Conservation (phyloP, 1,140 invertebrate species). For the Zaprionus ghesquierei region DNA sequence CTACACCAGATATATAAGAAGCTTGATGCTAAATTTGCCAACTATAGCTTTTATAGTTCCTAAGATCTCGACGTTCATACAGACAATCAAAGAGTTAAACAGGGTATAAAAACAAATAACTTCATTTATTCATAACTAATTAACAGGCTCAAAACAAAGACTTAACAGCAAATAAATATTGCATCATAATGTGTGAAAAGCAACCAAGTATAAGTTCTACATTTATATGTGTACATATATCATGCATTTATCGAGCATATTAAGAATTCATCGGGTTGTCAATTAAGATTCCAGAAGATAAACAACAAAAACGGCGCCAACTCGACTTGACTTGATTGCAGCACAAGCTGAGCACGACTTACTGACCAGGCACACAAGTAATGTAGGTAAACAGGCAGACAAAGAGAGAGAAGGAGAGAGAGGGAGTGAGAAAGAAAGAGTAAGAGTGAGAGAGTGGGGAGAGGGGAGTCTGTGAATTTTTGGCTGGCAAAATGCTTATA, state of each 20-base stretch:
- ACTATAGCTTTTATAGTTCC: neutral
- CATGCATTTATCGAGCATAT: neutral
- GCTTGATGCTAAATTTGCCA: too few species aligned
- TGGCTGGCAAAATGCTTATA: slow-evolving; percentile 37
- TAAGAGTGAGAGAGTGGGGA: neutral
- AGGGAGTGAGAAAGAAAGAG: neutral
- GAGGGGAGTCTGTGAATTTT: slow-evolving; percentile 8
- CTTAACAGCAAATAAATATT: neutral
- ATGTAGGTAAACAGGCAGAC: slow-evolving; percentile 35
- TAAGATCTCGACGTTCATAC: neutral
- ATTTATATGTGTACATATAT: neutral
- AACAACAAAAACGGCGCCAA: neutral
- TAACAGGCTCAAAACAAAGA: too few species aligned
- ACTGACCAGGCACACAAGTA: neutral
- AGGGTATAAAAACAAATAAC: too few species aligned
- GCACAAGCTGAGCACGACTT: neutral
- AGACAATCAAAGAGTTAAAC: too few species aligned
- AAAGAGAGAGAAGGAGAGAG: slow-evolving; percentile 31
- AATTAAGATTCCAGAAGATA: neutral
- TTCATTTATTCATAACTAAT: too few species aligned
- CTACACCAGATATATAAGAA: too few species aligned
- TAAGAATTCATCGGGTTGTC: neutral
- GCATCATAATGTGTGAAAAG: neutral
- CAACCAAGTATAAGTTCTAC: too few species aligned
- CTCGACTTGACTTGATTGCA: neutral